Evolutionary conservation across 2,113 vertebrate species (phyloP).

Genomic region (Zapornia atra): DNA sequence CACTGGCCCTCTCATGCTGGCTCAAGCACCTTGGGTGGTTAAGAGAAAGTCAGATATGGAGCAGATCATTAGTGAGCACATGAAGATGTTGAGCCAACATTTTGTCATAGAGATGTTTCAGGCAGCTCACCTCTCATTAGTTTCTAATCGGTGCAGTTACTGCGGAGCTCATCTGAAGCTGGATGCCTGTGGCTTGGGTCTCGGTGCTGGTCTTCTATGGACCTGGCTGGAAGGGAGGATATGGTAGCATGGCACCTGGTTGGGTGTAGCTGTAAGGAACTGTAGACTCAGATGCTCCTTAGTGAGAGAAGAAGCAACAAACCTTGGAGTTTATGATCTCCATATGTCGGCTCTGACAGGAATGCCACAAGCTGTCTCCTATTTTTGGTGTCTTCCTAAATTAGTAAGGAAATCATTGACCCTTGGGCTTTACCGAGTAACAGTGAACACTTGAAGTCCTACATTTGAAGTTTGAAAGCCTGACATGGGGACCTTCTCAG

Average conservation of each 20-base stretch:
- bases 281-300: not conserved
- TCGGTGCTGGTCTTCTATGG: not conserved
- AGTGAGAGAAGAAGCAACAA: not conserved
- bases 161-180: not conserved
- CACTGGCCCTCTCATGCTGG: accelerated
- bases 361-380: not conserved
- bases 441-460: not conserved
- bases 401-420: not conserved
- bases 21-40: not conserved
- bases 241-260: not conserved
- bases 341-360: not conserved
- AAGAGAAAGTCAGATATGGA: not conserved
- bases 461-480: not conserved
- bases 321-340: not conserved
- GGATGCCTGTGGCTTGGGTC: not conserved
- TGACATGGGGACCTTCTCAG: not conserved
- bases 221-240: not conserved
- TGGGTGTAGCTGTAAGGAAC: not conserved
- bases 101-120: not conserved
- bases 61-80: not conserved
- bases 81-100: not conserved
- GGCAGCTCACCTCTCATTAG: not conserved
- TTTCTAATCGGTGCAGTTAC: not conserved
- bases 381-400: not conserved
- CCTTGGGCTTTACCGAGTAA: not conserved